Evolutionary conservation across 2,797 vertebrate species (phyloP).

Genomic region (Alcedo atthis): DNA sequence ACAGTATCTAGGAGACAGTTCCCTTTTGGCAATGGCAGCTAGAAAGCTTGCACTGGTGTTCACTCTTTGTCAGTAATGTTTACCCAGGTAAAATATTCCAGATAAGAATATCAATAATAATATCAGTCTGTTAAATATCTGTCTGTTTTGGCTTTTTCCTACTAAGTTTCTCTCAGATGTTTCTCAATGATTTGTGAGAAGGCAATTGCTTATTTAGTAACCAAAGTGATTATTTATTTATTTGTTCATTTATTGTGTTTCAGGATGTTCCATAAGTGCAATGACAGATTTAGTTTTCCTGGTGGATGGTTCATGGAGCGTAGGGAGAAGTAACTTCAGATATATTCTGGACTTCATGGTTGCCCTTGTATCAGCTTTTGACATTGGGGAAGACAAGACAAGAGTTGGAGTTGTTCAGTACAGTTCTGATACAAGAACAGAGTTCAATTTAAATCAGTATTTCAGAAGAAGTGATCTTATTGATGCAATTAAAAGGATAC

Average conservation of each 20-base stretch:
- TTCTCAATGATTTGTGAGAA: not conserved
- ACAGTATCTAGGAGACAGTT: not conserved
- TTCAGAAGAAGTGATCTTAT: slow-evolving; percentile 83
- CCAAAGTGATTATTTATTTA: not conserved
- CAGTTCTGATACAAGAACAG: slow-evolving; percentile 84
- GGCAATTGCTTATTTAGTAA: not conserved
- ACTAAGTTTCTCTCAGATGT: not conserved
- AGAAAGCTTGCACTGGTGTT: not conserved
- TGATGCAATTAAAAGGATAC: slow-evolving; percentile 86
- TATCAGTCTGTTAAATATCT: not conserved
- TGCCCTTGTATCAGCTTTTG: slow-evolving; percentile 88
- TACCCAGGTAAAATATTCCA: not conserved
- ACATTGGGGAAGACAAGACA: slow-evolving; percentile 88
- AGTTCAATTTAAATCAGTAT: slow-evolving; percentile 89
- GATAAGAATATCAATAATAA: not conserved
- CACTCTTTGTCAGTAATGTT: not conserved
- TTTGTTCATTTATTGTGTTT: slow-evolving; percentile 6
- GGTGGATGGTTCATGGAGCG: slow-evolving; percentile 92
- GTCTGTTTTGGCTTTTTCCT: not conserved
- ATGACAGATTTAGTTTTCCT: slow-evolving; percentile 90
- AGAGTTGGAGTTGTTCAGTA: slow-evolving; percentile 93
- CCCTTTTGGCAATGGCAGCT: not conserved
- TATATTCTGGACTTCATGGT: slow-evolving; percentile 87
- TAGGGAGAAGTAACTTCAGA: slow-evolving; percentile 88
- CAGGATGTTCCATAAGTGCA: slow-evolving; percentile 88